Evolutionary conservation across 1,140 invertebrate species (phyloP), one percentile per base, ranked within the genome.

Genomic region (Lepidurus packardi): DNA sequence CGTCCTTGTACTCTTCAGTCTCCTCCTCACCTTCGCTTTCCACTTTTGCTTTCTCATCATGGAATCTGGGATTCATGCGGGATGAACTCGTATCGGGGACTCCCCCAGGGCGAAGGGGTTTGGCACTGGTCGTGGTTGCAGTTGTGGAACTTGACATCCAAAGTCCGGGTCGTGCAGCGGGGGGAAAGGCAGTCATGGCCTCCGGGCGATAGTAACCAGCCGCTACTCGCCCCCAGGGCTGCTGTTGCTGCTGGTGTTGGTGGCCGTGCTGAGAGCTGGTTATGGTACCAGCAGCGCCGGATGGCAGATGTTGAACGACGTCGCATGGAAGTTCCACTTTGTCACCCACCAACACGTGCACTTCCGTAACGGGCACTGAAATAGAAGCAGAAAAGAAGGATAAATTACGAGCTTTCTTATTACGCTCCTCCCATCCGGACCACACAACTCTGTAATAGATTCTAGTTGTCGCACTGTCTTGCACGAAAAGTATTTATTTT

Each of bases 251-350:
- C 24, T 65, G 9, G 13, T 65, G 21, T 21, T 9, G 53, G 53
- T 65, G 9, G 21, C 41, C n/a, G 7, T 43, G n/a, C n/a, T 11
- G 21, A 76, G 44, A 43, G 41, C n/a, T 43, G 34, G 41, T 42
- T 24, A 13, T 42, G 10, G 75, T n/a, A 76, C n/a, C 75, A 76
- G 75, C 75, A n/a, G 75, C 34, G 34, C 34, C 34, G 34, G 34
- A 34, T 34, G 34, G 41, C 42, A 25, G 73, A 45, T 78, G 74
- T 42, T 43, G 43, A 34, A 34, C 45, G 3, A 78, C 92, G 86
- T 95, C 92, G 85, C 94, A 96, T 13, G 92, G 92, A 82, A 96
- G 87, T 83, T 92, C 91, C 76, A 93, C 92, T 82, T 90, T 89
- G 85, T 91, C 92, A 77, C 93, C 93, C 85, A 94, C 92, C 76